A percentile compares a stretch with the other conserved stretches of the same genome.
phyloP scores from a whole-genome alignment of 23 tunicate genomes.

The Halocynthia roretzi region DNA sequence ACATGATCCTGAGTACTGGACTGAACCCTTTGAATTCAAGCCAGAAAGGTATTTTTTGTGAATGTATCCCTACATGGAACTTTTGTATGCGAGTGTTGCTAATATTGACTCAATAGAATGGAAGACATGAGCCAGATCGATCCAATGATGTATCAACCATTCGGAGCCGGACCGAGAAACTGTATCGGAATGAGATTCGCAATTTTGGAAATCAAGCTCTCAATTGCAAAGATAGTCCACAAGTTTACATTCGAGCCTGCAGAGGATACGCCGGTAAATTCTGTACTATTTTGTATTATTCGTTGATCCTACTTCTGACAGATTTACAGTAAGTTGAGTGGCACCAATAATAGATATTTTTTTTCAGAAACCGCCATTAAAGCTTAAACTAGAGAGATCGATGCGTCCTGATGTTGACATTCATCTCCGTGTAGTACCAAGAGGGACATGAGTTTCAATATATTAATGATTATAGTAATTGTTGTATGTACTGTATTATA shows the following conservation, averaged over 20 bases:
- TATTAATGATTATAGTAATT: too few relatives aligned
- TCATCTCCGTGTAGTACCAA: background rate
- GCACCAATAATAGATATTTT: background rate
- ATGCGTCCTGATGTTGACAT: background rate
- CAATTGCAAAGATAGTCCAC: conserved; percentile 41
- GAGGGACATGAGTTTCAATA: background rate
- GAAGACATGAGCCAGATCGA: conserved; percentile 79
- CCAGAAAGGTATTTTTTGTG: conserved; percentile 64
- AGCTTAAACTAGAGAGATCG: background rate
- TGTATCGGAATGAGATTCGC: conserved; percentile 76
- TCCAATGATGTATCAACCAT: conserved; percentile 64
- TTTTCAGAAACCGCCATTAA: conserved; percentile 4
- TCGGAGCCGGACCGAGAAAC: conserved; percentile 86
- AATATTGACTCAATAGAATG: conserved; percentile 29
- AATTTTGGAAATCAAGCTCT: conserved; percentile 47
- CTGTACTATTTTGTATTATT: background rate
- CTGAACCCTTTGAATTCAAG: conserved; percentile 62
- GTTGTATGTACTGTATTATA: too few relatives aligned
- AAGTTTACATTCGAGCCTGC: conserved; percentile 38
- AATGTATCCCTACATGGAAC: too few relatives aligned
- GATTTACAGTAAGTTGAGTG: background rate
- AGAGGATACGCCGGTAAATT: conserved; percentile 57
- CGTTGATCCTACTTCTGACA: background rate
- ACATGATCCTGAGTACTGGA: conserved; percentile 77
- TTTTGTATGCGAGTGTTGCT: background rate